These are phyloP conservation scores for Atrina japonica DNA, from an alignment of 2,888 invertebrate genomes.

Conservation along the genomic window DNA sequence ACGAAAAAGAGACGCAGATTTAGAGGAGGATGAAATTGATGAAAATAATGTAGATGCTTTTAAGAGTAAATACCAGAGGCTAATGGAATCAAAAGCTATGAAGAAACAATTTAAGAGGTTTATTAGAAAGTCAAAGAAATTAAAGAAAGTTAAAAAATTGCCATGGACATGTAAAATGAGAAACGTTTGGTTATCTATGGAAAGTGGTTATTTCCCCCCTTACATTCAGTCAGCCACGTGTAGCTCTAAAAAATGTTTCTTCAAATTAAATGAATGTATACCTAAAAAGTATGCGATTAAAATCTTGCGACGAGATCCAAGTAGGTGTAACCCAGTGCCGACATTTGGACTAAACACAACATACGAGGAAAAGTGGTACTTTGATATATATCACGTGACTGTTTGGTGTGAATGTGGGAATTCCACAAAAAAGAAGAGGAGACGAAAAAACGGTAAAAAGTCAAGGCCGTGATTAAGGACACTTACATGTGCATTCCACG, in stretches of 20 bases:
- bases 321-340: conserved; percentile 73
- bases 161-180: conserved; percentile 72
- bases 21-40: conserved; percentile 6
- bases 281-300: conserved; percentile 72
- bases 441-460: conserved; percentile 30
- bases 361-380: conserved; percentile 72
- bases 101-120: conserved; percentile 38
- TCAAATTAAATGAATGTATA: conserved; percentile 71
- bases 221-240: conserved; percentile 68
- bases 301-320: conserved; percentile 70
- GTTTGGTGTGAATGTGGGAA: conserved; percentile 72
- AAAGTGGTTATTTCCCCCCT: conserved; percentile 69
- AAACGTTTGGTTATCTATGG: conserved; percentile 58
- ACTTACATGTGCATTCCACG: conserved; percentile 30
- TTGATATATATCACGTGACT: conserved; percentile 61
- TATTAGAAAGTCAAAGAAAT: conserved; percentile 40
- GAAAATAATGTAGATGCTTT: conserved; percentile 28
- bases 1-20: conserved; percentile 50
- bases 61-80: conserved; percentile 34
- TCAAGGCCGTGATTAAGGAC: conserved; percentile 11
- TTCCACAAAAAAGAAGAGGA: conserved; percentile 33
- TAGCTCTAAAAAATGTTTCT: conserved; percentile 70
- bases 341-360: conserved; percentile 62
- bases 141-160: conserved; percentile 51
- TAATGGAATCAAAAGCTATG: conserved; percentile 37